Conservation (phyloP, 2,113 vertebrate species). For the Uria lomvia region DNA sequence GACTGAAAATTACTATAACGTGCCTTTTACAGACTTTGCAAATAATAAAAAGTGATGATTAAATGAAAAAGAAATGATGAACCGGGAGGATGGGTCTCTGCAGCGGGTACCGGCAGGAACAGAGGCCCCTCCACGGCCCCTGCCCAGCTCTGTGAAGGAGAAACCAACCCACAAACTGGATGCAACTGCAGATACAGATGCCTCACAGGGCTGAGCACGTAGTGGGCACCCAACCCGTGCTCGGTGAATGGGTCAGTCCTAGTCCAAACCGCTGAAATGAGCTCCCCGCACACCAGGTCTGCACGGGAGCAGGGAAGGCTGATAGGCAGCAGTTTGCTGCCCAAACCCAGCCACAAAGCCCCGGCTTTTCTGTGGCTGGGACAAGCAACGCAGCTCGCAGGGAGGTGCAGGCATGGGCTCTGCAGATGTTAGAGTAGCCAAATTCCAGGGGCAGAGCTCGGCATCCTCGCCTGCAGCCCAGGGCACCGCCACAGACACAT, state of each 20-base stretch:
- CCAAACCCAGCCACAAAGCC: not conserved
- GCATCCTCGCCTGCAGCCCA: not conserved
- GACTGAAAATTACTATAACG: not conserved
- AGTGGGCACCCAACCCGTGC: not conserved
- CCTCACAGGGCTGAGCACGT: not conserved
- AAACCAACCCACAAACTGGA: not conserved
- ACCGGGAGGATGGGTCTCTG: not conserved
- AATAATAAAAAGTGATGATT: constrained; percentile 16
- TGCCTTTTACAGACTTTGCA: not conserved
- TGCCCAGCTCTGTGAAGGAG: not conserved
- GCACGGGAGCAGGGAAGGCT: not conserved
- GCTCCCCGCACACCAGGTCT: not conserved
- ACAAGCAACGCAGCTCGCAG: not conserved
- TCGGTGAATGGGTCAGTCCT: not conserved
- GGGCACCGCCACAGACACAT: not conserved
- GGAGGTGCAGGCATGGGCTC: not conserved
- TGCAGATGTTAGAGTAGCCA: not conserved
- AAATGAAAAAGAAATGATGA: not conserved
- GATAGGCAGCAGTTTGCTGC: not conserved
- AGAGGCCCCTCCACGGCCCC: not conserved
- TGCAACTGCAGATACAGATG: not conserved
- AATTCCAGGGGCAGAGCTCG: not conserved
- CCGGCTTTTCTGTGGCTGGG: not conserved
- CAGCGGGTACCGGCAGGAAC: not conserved
- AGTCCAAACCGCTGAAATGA: not conserved